Evolutionary conservation across 2,113 vertebrate genomes (phyloP), one percentile per base, ranked within the genome.

Genomic region (Hippoglossus stenolepis): DNA sequence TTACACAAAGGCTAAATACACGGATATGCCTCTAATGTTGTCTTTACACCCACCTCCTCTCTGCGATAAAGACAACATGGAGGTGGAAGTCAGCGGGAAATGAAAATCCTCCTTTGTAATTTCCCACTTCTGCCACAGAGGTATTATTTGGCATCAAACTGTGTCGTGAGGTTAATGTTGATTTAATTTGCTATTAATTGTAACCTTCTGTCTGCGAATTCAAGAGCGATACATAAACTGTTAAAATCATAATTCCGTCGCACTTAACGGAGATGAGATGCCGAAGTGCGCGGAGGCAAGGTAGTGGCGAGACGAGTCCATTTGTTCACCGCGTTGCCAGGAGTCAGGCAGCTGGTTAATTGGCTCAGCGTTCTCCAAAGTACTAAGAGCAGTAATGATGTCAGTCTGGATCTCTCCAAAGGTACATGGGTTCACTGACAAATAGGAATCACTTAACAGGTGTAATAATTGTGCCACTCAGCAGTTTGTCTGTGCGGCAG

Each of bases 121-220:
- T 20, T n/a, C 10, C 58, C 24, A 58, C 49, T 53, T 66, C 38
- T 57, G 62, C 26, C 70, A 61, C 53, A 11, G 40, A 66, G 68
- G 26, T 84, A 76, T 88, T 79, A 73, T 82, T 91, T 82, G 17
- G 71, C 63, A 83, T 75, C 70, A 86, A 91, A 89, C 77, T 69
- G 73, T 89, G 88, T 88, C 85, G 53, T 56, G 69, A 89, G 86
- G 85, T 91, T 93, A 94, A 93, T 87, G 77, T 87, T 81, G 77
- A 89, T 93, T 92, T 92, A 93, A 91, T 89, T 75, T 89, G 88
- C 88, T 87, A 94, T 92, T 94, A 70, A 93, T 92, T 92, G 49
- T 76, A 81, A 84, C 70, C 70, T 77, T 35, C 77, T 65, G 60
- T 74, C 79, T 88, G 54, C 65, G 54, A 87, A 88, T 83, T 80